Evolutionary conservation across 1,140 invertebrate genomes (phyloP).

Genomic region (Rhyzopertha dominica): DNA sequence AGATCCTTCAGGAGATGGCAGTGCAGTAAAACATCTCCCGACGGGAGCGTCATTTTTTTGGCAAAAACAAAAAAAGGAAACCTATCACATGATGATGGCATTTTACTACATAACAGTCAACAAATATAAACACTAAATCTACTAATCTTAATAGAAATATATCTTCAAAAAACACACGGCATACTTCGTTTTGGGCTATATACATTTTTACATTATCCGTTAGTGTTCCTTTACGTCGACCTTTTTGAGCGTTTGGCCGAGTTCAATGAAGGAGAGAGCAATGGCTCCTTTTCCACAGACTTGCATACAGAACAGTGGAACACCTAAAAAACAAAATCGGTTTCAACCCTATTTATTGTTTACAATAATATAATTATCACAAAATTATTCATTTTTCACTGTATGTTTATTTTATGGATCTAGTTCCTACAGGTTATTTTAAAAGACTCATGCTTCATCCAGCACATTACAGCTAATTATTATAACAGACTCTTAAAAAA

Average conservation of each 20-base stretch:
- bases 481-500: constrained; percentile 2
- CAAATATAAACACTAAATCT: no score
- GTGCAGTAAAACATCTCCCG: no score
- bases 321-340: constrained; percentile 26
- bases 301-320: constrained; percentile 39
- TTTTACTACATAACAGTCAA: no score
- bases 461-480: neutral
- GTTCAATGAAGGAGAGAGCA: constrained; percentile 31
- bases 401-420: neutral
- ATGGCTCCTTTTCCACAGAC: constrained; percentile 28
- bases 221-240: constrained; percentile 24
- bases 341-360: neutral
- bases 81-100: no score
- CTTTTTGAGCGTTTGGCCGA: constrained; percentile 31
- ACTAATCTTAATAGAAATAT: no score
- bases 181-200: no score
- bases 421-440: neutral
- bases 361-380: constrained; percentile 3
- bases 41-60: no score
- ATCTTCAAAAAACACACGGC: no score
- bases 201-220: constrained; percentile 32
- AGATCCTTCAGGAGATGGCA: no score
- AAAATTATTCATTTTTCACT: neutral
- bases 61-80: no score
- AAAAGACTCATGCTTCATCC: neutral